Evolutionary conservation across 35 echinoderm and acorn worm genomes (phyloP).

Genomic region (Patiria miniata): DNA sequence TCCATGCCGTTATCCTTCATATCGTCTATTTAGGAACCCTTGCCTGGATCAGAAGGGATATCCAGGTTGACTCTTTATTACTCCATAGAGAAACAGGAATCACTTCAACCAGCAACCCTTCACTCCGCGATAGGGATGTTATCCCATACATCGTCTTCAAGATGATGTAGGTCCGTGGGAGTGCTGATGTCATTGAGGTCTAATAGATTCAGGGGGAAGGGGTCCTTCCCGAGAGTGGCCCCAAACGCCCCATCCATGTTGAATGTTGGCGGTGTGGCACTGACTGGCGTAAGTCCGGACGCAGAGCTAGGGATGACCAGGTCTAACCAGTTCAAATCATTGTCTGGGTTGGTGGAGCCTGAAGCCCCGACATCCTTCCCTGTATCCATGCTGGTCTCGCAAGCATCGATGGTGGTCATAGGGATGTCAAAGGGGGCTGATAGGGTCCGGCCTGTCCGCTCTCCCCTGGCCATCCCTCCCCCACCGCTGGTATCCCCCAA

Average conservation of each 20-base stretch:
- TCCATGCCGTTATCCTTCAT: too few relatives aligned
- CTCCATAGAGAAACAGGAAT: background rate
- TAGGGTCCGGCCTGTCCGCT: background rate
- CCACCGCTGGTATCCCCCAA: constrained; percentile 7
- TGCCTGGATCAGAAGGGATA: too few relatives aligned
- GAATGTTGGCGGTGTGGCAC: constrained; percentile 43
- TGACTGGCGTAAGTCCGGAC: constrained; percentile 59
- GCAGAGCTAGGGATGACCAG: constrained; percentile 62
- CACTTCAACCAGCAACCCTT: background rate
- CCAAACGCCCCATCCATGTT: constrained; percentile 42
- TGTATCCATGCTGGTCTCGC: constrained; percentile 30
- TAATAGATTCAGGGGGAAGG: constrained; percentile 75
- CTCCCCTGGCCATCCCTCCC: background rate
- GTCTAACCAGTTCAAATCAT: constrained; percentile 89
- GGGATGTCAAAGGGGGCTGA: constrained; percentile 64
- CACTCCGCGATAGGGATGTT: constrained; percentile 92
- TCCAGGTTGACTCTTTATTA: too few relatives aligned
- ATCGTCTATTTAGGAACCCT: too few relatives aligned
- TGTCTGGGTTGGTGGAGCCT: constrained; percentile 34
- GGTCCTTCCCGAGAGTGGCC: constrained; percentile 70
- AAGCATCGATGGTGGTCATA: constrained; percentile 62
- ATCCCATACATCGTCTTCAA: constrained; percentile 92
- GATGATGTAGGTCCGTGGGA: constrained; percentile 76
- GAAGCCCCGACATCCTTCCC: constrained; percentile 27
- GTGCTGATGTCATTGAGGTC: constrained; percentile 85